Evolutionary conservation across 1,140 invertebrate species (phyloP).

Genomic region (Drosophila subpulchrella): DNA sequence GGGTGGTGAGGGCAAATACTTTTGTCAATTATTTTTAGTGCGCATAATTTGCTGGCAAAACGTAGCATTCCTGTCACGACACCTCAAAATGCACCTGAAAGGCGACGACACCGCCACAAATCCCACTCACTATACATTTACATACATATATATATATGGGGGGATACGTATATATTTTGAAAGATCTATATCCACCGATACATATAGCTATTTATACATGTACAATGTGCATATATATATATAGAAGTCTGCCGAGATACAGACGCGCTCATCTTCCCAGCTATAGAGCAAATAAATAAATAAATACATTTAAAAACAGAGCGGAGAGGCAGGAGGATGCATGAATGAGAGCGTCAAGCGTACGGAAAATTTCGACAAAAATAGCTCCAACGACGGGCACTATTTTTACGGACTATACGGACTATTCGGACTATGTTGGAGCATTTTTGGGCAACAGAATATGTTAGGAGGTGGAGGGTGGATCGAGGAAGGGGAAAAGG

Average conservation of each 20-base stretch:
- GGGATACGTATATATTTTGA: conserved; percentile 12
- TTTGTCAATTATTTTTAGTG: conserved; percentile 80
- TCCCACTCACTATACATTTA: conserved; percentile 4
- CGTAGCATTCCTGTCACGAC: conserved; percentile 78
- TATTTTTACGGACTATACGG: conserved; percentile 69
- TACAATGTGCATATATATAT: conserved; percentile 22
- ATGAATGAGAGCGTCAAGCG: conserved; percentile 77
- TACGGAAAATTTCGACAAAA: conserved; percentile 79
- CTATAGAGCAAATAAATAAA: conserved; percentile 68
- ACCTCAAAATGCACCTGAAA: conserved; percentile 80
- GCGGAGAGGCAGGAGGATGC: conserved; percentile 34
- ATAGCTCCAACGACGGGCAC: conserved; percentile 74
- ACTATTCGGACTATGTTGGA: conserved; percentile 66
- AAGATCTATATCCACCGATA: conserved; percentile 20
- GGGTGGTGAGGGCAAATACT: conserved; percentile 35
- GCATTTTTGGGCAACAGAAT: conserved; percentile 55
- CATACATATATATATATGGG: conserved; percentile 4
- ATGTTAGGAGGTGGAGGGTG: neutral
- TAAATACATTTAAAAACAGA: conserved; percentile 66
- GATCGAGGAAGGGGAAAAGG: neutral
- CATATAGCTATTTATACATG: conserved; percentile 36
- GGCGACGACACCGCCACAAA: conserved; percentile 33
- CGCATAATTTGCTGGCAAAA: conserved; percentile 70
- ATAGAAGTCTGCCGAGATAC: conserved; percentile 32
- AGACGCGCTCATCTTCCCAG: conserved; percentile 26